A percentile compares a stretch with the other conserved stretches of the same genome.
These are phyloP conservation scores for Sylvia atricapilla DNA, from an alignment of 2,113 vertebrate genomes.

Conservation along the genomic window DNA sequence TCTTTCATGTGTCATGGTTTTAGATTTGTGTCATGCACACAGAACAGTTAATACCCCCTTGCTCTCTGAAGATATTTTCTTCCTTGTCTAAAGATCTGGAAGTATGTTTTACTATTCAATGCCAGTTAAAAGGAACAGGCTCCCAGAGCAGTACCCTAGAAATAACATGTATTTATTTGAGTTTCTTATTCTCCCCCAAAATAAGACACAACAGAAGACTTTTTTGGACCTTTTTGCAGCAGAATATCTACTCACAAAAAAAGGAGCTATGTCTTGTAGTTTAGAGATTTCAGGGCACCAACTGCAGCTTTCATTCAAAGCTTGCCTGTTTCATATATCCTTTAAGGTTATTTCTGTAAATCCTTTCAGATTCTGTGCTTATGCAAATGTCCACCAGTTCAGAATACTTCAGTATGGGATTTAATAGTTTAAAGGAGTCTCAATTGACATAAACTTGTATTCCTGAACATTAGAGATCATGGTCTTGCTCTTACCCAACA, in stretches of 20 bases:
- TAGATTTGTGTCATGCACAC: background rate
- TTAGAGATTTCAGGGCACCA: background rate
- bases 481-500: background rate
- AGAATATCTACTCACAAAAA: background rate
- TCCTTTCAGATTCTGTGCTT: background rate
- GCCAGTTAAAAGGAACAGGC: background rate
- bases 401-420: background rate
- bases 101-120: background rate
- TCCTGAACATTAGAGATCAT: background rate
- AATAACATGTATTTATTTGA: background rate
- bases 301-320: background rate
- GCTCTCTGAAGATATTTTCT: background rate
- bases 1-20: background rate
- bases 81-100: background rate
- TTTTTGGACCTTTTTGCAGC: background rate
- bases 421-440: background rate
- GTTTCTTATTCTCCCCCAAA: background rate
- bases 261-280: background rate
- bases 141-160: background rate
- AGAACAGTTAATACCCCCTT: background rate
- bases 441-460: rapidly evolving
- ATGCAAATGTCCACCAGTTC: background rate
- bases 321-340: background rate
- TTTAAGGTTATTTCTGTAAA: background rate
- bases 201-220: background rate